Percentiles rank a stretch among this genome's conserved stretches.
Conservation (phyloP, 2,113 vertebrate genomes). For the Corythoichthys haematopterus region DNA sequence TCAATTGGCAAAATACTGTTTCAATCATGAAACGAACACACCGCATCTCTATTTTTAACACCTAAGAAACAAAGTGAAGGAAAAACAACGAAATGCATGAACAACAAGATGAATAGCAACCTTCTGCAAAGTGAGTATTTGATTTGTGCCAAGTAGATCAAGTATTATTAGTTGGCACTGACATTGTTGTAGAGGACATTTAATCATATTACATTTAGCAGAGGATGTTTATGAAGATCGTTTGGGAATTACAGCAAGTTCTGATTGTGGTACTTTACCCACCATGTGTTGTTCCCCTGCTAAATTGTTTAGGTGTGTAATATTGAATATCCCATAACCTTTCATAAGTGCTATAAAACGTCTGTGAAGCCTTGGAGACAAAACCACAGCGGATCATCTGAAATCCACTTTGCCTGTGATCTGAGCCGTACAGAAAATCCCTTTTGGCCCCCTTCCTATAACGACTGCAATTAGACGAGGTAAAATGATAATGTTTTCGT, state of each 20-base stretch:
- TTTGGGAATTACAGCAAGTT: conserved; percentile 23
- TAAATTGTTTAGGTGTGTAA: conserved; percentile 42
- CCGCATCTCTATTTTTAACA: not conserved
- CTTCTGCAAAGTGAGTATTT: conserved; percentile 1
- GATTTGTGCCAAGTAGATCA: not conserved
- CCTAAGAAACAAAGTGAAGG: not conserved
- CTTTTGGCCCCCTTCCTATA: conserved; percentile 43
- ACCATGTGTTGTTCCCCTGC: conserved; percentile 22
- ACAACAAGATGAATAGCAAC: not conserved
- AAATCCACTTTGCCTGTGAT: conserved; percentile 49
- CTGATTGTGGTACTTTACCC: not conserved
- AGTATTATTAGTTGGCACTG: not conserved
- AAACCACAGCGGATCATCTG: conserved; percentile 33
- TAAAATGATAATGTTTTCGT: conserved; percentile 67
- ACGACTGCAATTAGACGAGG: conserved; percentile 65
- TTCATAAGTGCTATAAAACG: conserved; percentile 47
- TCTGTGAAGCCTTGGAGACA: conserved; percentile 33
- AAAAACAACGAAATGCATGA: not conserved
- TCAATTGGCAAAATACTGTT: not conserved
- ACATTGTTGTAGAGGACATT: not conserved
- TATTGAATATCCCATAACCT: conserved; percentile 52
- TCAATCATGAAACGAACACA: conserved; percentile 3
- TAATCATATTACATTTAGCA: not conserved
- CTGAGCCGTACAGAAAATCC: conserved; percentile 50
- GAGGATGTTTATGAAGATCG: not conserved